A percentile compares a stretch with the other conserved stretches of the same genome.
These are phyloP conservation scores for Pelochelys cantorii DNA, from an alignment of 2,797 vertebrate species.

Conservation along the genomic window DNA sequence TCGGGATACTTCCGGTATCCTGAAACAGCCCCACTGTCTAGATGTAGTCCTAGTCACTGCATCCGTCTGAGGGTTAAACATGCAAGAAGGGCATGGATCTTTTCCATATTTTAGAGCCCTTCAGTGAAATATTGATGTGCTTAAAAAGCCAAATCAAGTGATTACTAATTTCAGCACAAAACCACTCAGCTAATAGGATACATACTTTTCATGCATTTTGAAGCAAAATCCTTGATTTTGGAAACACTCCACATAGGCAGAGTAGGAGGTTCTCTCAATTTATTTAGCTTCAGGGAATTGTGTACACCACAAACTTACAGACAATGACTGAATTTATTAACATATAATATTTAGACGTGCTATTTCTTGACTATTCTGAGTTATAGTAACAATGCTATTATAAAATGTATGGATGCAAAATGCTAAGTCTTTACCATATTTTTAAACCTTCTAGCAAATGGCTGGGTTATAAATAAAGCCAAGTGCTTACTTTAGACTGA, in stretches of 20 bases:
- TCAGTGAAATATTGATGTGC: not conserved
- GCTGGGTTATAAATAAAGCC: not conserved
- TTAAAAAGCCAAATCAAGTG: not conserved
- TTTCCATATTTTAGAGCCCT: not conserved
- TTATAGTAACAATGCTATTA: not conserved
- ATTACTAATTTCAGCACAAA: not conserved
- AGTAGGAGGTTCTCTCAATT: not conserved
- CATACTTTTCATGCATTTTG: not conserved
- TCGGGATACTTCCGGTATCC: too few species aligned
- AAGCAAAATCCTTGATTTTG: not conserved
- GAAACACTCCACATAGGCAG: not conserved
- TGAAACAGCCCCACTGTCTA: too few species aligned
- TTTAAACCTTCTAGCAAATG: not conserved
- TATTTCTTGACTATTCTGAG: slow-evolving; percentile 6
- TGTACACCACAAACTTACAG: not conserved
- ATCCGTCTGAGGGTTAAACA: not conserved
- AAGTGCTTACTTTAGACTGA: rapidly evolving
- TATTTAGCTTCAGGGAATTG: not conserved
- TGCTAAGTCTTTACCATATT: not conserved
- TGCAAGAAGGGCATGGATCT: not conserved
- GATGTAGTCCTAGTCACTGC: not conserved
- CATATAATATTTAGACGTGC: slow-evolving; percentile 17
- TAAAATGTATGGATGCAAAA: not conserved
- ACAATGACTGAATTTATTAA: not conserved
- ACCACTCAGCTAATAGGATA: not conserved